Percentiles rank a stretch among this genome's conserved stretches.
Conservation (phyloP, 2,797 vertebrate genomes). For the Phalanger gymnotis region DNA sequence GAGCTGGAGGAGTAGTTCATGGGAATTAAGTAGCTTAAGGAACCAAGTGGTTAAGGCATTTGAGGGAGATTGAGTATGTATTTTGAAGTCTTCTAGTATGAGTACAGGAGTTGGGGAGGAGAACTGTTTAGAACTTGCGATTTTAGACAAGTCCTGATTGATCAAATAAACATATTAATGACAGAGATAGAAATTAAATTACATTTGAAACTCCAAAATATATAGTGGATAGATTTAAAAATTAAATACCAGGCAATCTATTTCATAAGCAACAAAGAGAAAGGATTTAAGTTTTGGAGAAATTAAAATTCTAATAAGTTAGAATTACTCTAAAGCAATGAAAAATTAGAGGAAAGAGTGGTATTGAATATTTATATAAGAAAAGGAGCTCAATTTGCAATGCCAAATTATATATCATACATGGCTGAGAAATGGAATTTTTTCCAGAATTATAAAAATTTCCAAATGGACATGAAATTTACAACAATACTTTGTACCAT, state of each 20-base stretch:
- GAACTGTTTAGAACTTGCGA: not conserved
- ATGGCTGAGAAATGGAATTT: not conserved
- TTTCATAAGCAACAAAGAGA: not conserved
- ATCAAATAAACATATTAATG: not conserved
- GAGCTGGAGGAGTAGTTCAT: too few species aligned
- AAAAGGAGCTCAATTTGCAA: not conserved
- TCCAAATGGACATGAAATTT: not conserved
- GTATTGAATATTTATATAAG: not conserved
- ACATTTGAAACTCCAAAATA: not conserved
- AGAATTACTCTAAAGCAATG: not conserved
- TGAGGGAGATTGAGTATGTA: not conserved
- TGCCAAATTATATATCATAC: not conserved
- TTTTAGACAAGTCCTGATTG: not conserved
- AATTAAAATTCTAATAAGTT: not conserved
- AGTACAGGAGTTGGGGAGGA: not conserved
- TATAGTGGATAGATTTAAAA: not conserved
- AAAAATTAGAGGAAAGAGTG: not conserved
- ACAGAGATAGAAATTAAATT: not conserved
- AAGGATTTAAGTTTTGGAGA: not conserved
- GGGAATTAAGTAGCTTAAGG: too few species aligned
- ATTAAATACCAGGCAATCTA: not conserved
- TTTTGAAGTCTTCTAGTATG: too few species aligned
- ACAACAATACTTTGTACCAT: not conserved
- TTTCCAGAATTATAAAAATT: not conserved
- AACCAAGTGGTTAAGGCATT: not conserved